Evolutionary conservation across 2,113 vertebrate genomes (phyloP).

Genomic region (Alethe diademata): DNA sequence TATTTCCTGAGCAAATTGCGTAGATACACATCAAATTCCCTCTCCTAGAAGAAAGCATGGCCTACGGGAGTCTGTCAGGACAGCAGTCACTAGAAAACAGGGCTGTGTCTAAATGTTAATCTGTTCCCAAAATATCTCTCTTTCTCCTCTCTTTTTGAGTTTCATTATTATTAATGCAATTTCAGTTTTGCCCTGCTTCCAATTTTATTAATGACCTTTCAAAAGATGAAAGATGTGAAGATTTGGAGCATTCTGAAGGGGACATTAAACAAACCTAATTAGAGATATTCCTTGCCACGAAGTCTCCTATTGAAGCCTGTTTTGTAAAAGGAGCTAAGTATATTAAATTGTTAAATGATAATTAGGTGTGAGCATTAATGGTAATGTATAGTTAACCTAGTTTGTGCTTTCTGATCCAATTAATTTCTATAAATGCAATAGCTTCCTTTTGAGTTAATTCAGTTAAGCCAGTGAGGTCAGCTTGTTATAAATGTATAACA

Average conservation of each 20-base stretch:
- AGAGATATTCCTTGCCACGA: not conserved
- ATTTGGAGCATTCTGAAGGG: not conserved
- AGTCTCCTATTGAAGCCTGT: not conserved
- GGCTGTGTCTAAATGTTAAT: not conserved
- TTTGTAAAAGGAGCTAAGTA: not conserved
- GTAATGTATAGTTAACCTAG: not conserved
- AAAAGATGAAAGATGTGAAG: not conserved
- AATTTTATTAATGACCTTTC: not conserved
- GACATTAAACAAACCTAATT: not conserved
- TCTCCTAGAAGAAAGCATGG: not conserved
- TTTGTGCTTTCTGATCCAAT: not conserved
- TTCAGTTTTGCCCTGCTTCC: not conserved
- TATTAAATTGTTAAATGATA: not conserved
- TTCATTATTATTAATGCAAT: not conserved
- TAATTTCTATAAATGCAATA: not conserved
- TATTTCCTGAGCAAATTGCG: conserved; percentile 10
- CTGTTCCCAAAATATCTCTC: not conserved
- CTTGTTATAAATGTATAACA: not conserved
- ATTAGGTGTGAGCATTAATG: not conserved
- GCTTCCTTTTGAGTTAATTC: not conserved
- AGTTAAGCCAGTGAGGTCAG: not conserved
- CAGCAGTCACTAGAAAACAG: not conserved
- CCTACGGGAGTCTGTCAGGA: not conserved
- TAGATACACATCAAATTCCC: not conserved
- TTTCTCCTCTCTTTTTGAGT: not conserved